Conservation (phyloP, 2,797 vertebrate species). For the Sebastes itinus region DNA sequence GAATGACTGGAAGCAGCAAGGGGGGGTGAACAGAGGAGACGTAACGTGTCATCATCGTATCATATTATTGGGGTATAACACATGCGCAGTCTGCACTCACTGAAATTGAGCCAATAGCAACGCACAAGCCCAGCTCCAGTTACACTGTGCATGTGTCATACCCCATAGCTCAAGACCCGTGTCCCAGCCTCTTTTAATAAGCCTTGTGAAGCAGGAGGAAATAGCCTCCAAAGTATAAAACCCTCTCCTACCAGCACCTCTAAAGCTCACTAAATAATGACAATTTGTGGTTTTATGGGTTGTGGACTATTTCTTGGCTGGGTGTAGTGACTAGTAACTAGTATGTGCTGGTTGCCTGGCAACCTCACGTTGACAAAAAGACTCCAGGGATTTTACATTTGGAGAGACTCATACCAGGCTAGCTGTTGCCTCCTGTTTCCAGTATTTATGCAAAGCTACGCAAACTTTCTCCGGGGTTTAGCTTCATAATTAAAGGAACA, state of each 20-base stretch:
- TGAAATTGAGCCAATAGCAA: too few species aligned
- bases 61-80: too few species aligned
- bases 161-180: fast-evolving
- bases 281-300: background rate
- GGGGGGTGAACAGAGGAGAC: too few species aligned
- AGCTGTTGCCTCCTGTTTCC: background rate
- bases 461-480: background rate
- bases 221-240: background rate
- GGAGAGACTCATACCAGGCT: background rate
- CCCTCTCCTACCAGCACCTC: background rate
- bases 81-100: too few species aligned
- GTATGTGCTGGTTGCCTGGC: background rate
- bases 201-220: background rate
- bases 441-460: background rate
- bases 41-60: too few species aligned
- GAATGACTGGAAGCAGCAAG: background rate
- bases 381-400: background rate
- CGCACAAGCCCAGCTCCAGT: fast-evolving
- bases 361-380: background rate
- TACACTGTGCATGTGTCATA: too few species aligned
- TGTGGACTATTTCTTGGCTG: background rate
- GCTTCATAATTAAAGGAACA: background rate
- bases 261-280: background rate
- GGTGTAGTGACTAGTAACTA: background rate
- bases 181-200: too few species aligned